Base-by-base conservation (phyloP, 2,888 invertebrate genomes). In the Microchrysa polita region DNA sequence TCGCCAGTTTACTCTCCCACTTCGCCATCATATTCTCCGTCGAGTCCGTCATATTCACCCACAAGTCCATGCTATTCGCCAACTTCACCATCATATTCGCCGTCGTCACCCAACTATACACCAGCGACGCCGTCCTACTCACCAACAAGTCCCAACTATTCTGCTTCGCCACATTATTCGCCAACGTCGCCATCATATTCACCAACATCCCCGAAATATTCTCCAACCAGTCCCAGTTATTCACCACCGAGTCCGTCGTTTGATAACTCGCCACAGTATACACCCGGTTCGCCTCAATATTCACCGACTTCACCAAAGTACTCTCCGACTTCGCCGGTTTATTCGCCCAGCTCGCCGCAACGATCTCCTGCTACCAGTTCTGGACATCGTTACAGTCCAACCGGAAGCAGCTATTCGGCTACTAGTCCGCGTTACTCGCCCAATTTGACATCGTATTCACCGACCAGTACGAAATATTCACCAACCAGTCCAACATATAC, bases 181-280 rank as follows among this genome's bases (percentile, higher is more conserved):
- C 83, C 84, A 1, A 90, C 93, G 27, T 91, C 93, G 22, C 95
- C 94, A 7, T 92, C 90, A 71, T 92, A 92, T 80, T 94, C 94
- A 0, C 92, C 92, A 0, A 93, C 93, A n/a, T 91, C 92, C 63
- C 90, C 91, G 0, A 94, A 91, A 79, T 93, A 92, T 82, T 92
- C 94, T 73, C 94, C 93, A 0, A 91, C 92, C 0, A 92, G 92
- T 1, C 94, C 93, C 1, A 88, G 92, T 79, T 91, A 90, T 79
- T 93, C 94, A 0, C 93, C 94, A 1, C 92, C 93, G 0, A 92
- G 92, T 1, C 95, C 95, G 0, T 92, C 93, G 0, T 90, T 76
- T 90, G 93, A 76, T 90, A 91, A 93, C 0, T 92, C 92, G 5
- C 94, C 93, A 1, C 89, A 90, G 76, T 94, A 94, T 80, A 94